These are phyloP conservation scores for Vultur gryphus DNA, from an alignment of 2,797 vertebrate genomes.

Conservation along the genomic window DNA sequence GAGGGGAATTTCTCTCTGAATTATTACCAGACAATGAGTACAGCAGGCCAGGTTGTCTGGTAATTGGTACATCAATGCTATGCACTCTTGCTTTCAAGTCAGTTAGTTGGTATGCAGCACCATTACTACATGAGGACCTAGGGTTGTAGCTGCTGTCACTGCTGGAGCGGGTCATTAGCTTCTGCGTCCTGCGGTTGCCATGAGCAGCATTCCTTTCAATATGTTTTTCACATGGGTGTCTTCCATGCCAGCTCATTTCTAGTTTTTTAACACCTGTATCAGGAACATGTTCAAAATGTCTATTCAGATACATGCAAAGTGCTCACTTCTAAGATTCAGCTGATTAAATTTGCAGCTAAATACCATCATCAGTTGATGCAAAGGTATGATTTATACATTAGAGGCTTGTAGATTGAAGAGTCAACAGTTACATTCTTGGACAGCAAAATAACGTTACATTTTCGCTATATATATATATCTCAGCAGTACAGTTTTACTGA, in stretches of 20 bases:
- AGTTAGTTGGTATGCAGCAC: conserved; percentile 38
- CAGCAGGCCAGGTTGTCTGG: conserved; percentile 26
- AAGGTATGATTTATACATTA: neutral
- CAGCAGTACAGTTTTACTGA: neutral
- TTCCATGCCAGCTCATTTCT: conserved; percentile 79
- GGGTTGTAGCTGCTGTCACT: conserved; percentile 84
- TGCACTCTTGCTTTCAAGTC: conserved; percentile 67
- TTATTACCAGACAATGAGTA: conserved; percentile 44
- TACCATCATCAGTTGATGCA: fast-evolving
- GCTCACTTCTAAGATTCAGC: neutral
- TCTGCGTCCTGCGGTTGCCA: conserved; percentile 70
- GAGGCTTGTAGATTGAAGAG: neutral
- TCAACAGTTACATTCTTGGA: neutral
- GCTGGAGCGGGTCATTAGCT: conserved; percentile 87
- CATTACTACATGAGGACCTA: conserved; percentile 22
- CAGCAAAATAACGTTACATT: neutral
- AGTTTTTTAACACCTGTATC: conserved; percentile 75
- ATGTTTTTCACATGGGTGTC: conserved; percentile 78
- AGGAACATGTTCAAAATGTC: neutral
- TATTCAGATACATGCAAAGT: neutral
- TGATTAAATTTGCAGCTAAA: neutral
- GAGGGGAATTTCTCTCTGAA: conserved; percentile 68
- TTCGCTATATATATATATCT: neutral
- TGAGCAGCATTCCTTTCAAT: conserved; percentile 65
- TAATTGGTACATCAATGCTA: conserved; percentile 67